These are phyloP conservation scores for Callyntrura sp. DNA, from an alignment of 2,888 invertebrate species.

Conservation along the genomic window DNA sequence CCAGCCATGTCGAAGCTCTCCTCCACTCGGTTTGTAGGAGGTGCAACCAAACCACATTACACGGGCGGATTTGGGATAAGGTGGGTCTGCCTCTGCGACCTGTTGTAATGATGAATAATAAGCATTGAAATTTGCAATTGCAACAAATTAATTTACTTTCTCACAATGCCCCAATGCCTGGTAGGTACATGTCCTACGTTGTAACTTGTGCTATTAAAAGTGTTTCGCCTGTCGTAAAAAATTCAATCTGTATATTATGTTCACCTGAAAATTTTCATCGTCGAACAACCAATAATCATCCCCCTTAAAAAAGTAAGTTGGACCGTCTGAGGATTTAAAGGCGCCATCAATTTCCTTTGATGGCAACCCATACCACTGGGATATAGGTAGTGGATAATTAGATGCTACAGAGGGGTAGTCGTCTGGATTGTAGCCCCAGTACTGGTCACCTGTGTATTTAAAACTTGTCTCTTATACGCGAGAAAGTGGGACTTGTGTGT, in stretches of 20 bases:
- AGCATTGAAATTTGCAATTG: no score
- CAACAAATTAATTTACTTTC: slow-evolving; percentile 21
- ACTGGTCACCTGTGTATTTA: slow-evolving; percentile 66
- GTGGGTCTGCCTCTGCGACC: slow-evolving; percentile 80
- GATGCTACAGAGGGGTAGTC: slow-evolving; percentile 75
- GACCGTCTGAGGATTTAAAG: slow-evolving; percentile 71
- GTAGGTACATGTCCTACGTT: not conserved
- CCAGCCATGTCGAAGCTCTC: slow-evolving; percentile 76
- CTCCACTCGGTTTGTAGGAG: slow-evolving; percentile 75
- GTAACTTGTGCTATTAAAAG: not conserved
- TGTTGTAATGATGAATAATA: slow-evolving; percentile 1
- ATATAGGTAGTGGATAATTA: slow-evolving; percentile 78
- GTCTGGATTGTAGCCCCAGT: slow-evolving; percentile 79
- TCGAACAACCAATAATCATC: slow-evolving; percentile 79
- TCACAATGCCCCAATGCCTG: not conserved
- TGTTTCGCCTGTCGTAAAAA: not conserved
- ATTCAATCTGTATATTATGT: not conserved
- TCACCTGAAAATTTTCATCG: slow-evolving; percentile 78
- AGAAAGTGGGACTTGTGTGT: not conserved
- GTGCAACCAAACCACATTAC: slow-evolving; percentile 82
- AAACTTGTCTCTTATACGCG: not conserved
- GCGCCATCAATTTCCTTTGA: slow-evolving; percentile 76
- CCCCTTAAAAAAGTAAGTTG: slow-evolving; percentile 80
- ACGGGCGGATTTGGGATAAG: slow-evolving; percentile 76
- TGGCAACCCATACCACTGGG: slow-evolving; percentile 77